Conservation (phyloP, 2,888 invertebrate genomes). For the Lepidocyrtoides sp. region DNA sequence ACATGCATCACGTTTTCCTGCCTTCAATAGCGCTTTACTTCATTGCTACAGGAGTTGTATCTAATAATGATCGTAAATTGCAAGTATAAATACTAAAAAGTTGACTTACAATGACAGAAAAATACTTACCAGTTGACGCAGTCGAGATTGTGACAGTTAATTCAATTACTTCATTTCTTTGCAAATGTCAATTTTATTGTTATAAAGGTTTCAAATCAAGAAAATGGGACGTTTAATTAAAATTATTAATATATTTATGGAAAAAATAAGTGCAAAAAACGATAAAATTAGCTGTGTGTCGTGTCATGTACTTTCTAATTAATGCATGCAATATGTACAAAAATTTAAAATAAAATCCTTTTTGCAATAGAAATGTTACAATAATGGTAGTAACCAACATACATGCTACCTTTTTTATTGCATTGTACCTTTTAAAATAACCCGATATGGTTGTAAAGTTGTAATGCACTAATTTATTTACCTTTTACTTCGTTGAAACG, state of each 20-base stretch:
- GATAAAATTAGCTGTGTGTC: too few species aligned
- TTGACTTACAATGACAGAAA: conserved; percentile 7
- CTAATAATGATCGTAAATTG: not conserved
- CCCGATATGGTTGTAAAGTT: not conserved
- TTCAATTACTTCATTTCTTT: too few species aligned
- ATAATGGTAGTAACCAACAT: too few species aligned
- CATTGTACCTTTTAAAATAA: not conserved
- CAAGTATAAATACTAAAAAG: not conserved
- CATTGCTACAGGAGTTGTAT: too few species aligned
- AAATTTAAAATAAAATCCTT: too few species aligned
- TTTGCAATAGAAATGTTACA: too few species aligned
- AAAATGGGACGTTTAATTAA: not conserved
- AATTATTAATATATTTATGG: not conserved
- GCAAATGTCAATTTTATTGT: too few species aligned
- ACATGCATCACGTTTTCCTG: conserved; percentile 15
- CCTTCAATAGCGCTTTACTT: not conserved
- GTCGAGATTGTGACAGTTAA: not conserved
- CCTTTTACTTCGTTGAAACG: not conserved
- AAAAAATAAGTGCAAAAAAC: too few species aligned
- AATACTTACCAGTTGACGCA: not conserved
- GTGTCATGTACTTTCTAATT: too few species aligned
- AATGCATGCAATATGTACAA: too few species aligned
- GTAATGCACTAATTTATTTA: not conserved
- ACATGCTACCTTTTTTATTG: too few species aligned
- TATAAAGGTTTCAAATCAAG: too few species aligned